Conservation (phyloP, 2,888 invertebrate species). For the Xestia c-nigrum region DNA sequence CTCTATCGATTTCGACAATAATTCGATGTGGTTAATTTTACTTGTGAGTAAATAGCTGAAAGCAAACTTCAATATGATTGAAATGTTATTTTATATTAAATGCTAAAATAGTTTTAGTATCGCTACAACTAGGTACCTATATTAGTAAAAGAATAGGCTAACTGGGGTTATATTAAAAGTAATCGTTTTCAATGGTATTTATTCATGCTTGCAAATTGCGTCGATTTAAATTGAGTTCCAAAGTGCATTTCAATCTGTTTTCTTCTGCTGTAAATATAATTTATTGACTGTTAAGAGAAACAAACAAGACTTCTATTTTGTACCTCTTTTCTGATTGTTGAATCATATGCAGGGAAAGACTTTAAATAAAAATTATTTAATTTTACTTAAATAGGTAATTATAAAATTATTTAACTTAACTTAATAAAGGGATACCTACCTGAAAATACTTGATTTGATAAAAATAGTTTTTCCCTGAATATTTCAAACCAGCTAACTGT, state of each 20-base stretch:
- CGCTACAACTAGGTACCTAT: not conserved
- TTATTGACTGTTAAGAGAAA: not conserved
- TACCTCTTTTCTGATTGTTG: not conserved
- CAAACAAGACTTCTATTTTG: not conserved
- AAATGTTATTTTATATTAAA: conserved; percentile 2
- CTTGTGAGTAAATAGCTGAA: conserved; percentile 46
- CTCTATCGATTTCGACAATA: conserved; percentile 44
- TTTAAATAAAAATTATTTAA: not conserved
- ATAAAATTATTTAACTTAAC: no score
- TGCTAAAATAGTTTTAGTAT: not conserved
- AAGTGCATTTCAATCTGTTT: not conserved
- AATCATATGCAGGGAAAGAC: conserved; percentile 4
- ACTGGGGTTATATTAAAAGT: conserved; percentile 6
- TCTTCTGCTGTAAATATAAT: not conserved
- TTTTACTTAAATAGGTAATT: no score
- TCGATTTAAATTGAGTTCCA: not conserved
- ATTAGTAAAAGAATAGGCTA: conserved; percentile 13
- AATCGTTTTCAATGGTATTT: conserved; percentile 1
- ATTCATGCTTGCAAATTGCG: conserved; percentile 11
- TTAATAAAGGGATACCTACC: no score
- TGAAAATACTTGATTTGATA: not conserved
- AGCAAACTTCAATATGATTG: conserved; percentile 16
- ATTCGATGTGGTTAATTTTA: conserved; percentile 4
- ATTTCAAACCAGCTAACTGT: not conserved
- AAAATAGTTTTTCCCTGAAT: not conserved